A percentile compares a stretch with the other conserved stretches of the same genome.
phyloP scores from a whole-genome alignment of 2,797 vertebrate genomes.

The Echiichthys vipera region DNA sequence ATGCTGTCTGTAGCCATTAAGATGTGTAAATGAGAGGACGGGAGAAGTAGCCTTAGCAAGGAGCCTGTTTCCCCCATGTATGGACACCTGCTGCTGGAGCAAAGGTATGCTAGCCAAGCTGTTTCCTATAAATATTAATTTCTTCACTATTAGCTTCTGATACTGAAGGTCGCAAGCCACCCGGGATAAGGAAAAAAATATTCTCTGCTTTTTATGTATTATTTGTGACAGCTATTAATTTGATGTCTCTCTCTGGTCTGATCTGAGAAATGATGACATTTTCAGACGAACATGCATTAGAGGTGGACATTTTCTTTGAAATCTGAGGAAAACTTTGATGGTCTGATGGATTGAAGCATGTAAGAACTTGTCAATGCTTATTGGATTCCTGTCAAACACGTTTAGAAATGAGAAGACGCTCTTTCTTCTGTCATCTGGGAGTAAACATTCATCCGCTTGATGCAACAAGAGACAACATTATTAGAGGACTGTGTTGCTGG shows the following conservation, averaged over 20 bases:
- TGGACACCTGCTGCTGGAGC: slow-evolving; percentile 76
- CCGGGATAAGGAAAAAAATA: slow-evolving; percentile 29
- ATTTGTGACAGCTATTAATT: slow-evolving; percentile 57
- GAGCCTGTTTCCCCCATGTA: slow-evolving; percentile 22
- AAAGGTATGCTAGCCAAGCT: slow-evolving; percentile 73
- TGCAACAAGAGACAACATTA: slow-evolving; percentile 24
- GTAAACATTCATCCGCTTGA: slow-evolving; percentile 28
- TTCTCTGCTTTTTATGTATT: slow-evolving; percentile 46
- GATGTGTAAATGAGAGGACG: slow-evolving; percentile 67
- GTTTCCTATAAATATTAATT: slow-evolving; percentile 75
- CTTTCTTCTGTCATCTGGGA: slow-evolving; percentile 18
- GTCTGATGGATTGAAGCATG: slow-evolving; percentile 25
- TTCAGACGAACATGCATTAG: background rate
- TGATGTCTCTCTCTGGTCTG: slow-evolving; percentile 46
- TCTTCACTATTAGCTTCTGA: slow-evolving; percentile 50
- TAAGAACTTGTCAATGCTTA: slow-evolving; percentile 27
- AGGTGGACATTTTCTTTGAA: slow-evolving; percentile 28
- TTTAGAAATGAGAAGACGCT: slow-evolving; percentile 2
- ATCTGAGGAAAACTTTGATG: slow-evolving; percentile 28
- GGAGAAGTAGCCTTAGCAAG: slow-evolving; percentile 16
- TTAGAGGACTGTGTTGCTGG: slow-evolving; percentile 5
- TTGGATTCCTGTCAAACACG: slow-evolving; percentile 48
- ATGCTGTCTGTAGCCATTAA: slow-evolving; percentile 53
- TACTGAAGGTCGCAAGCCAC: slow-evolving; percentile 52
- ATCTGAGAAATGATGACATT: slow-evolving; percentile 36